Conservation (phyloP, 2,113 vertebrate species). For the Brachyistius frenatus region DNA sequence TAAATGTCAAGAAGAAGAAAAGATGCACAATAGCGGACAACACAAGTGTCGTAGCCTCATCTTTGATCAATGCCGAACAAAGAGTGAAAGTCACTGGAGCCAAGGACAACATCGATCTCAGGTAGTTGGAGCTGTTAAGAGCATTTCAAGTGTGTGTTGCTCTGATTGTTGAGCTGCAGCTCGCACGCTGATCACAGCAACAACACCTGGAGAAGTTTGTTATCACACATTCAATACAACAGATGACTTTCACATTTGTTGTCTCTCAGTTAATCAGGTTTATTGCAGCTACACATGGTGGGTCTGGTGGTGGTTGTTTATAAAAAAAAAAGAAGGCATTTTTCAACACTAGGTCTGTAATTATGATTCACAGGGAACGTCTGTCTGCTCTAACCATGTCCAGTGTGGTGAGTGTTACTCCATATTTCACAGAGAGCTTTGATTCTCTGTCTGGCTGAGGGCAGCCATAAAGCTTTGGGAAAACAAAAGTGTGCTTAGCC, state of each 20-base stretch:
- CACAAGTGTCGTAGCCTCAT: slow-evolving; percentile 17
- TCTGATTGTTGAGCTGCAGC: slow-evolving; percentile 53
- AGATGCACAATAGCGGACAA: slow-evolving; percentile 31
- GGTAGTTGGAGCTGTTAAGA: slow-evolving; percentile 50
- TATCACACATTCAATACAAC: slow-evolving; percentile 29
- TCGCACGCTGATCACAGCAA: slow-evolving; percentile 28
- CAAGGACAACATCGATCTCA: slow-evolving; percentile 77
- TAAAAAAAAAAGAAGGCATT: background rate
- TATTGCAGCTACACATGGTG: background rate
- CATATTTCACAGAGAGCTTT: slow-evolving; percentile 48
- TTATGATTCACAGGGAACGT: slow-evolving; percentile 37
- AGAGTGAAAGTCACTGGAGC: slow-evolving; percentile 63
- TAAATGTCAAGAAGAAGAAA: background rate
- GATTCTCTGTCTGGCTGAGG: slow-evolving; percentile 59
- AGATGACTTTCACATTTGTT: slow-evolving; percentile 14
- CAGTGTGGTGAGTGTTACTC: slow-evolving; percentile 42
- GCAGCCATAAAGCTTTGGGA: slow-evolving; percentile 70
- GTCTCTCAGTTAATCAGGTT: slow-evolving; percentile 15
- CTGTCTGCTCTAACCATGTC: slow-evolving; percentile 41
- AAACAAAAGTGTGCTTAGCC: slow-evolving; percentile 74
- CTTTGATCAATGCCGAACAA: slow-evolving; percentile 62
- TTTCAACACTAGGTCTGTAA: slow-evolving; percentile 46
- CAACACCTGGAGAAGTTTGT: slow-evolving; percentile 28
- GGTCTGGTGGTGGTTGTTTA: slow-evolving; percentile 13
- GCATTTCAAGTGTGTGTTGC: slow-evolving; percentile 64